A percentile compares a stretch with the other conserved stretches of the same genome.
Evolutionary conservation across 2,888 invertebrate species (phyloP).

Genomic region (Oeneis ivallda): DNA sequence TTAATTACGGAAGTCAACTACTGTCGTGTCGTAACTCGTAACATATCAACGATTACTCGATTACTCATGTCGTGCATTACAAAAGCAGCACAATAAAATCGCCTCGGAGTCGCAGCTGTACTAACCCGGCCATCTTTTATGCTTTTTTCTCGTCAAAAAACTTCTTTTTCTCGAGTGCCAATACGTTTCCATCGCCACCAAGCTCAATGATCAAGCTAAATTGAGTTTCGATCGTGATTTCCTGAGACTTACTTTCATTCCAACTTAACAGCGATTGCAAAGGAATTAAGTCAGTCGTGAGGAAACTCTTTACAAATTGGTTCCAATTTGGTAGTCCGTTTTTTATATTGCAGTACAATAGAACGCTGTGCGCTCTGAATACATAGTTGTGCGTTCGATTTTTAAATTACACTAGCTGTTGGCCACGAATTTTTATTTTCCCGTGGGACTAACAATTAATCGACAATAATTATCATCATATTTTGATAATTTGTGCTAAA

Average conservation of each 20-base stretch:
- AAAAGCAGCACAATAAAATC: constrained; percentile 46
- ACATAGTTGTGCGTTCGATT: constrained; percentile 17
- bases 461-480: no score
- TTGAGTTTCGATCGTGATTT: constrained; percentile 39
- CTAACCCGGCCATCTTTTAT: constrained; percentile 56
- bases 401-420: constrained; percentile 4
- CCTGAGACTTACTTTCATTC: constrained; percentile 45
- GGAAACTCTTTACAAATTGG: constrained; percentile 54
- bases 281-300: constrained; percentile 41
- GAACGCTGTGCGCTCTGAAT: constrained; percentile 2
- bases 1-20: no score
- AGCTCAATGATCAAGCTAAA: constrained; percentile 46
- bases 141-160: constrained; percentile 52
- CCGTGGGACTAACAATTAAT: no score
- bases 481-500: no score
- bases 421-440: constrained; percentile 45
- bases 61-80: not conserved
- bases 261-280: constrained; percentile 44
- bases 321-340: constrained; percentile 36
- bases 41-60: not conserved
- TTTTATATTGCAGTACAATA: constrained; percentile 31
- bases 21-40: no score
- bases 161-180: constrained; percentile 54
- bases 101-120: constrained; percentile 59
- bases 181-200: constrained; percentile 54